Percentiles rank a stretch among this genome's conserved stretches.
phyloP scores from a whole-genome alignment of 2,888 invertebrate genomes.

The Cheilosia urbana region DNA sequence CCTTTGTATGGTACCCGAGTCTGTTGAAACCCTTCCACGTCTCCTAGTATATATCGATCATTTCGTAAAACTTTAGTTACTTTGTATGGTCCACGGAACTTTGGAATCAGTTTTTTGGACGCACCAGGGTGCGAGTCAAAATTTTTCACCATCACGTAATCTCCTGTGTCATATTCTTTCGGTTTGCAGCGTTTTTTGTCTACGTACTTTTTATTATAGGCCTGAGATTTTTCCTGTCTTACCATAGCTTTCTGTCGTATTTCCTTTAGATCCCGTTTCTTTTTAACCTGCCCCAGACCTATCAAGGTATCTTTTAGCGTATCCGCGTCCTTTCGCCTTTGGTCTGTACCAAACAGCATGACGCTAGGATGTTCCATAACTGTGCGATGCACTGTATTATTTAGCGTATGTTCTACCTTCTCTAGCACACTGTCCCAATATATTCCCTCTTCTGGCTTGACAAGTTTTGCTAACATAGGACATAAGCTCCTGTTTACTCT shows the following conservation, averaged over 20 bases:
- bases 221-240: slow-evolving; percentile 5
- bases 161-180: slow-evolving; percentile 2
- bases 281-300: neutral
- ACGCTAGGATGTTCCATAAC: slow-evolving; percentile 57
- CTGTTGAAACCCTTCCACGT: too few relatives aligned
- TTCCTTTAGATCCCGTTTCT: neutral
- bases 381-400: slow-evolving; percentile 58
- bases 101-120: too few relatives aligned
- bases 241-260: slow-evolving; percentile 3
- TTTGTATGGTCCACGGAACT: too few relatives aligned
- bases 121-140: too few relatives aligned
- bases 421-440: slow-evolving; percentile 61
- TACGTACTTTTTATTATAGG: slow-evolving; percentile 23
- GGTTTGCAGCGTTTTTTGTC: slow-evolving; percentile 18
- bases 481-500: slow-evolving; percentile 71
- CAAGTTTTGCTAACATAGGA: slow-evolving; percentile 72
- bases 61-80: too few relatives aligned
- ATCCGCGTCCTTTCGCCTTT: slow-evolving; percentile 59
- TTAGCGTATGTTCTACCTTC: slow-evolving; percentile 28
- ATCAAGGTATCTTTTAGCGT: slow-evolving; percentile 49
- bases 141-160: slow-evolving; percentile 46
- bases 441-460: slow-evolving; percentile 14
- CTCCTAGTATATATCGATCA: too few relatives aligned
- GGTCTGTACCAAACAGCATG: slow-evolving; percentile 67
- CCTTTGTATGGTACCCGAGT: slow-evolving; percentile 52